Percentiles rank a stretch among this genome's conserved stretches.
These are phyloP conservation scores for Pseudococcus jackbeardsleyi DNA, from an alignment of 2,888 invertebrate species.

Conservation along the genomic window DNA sequence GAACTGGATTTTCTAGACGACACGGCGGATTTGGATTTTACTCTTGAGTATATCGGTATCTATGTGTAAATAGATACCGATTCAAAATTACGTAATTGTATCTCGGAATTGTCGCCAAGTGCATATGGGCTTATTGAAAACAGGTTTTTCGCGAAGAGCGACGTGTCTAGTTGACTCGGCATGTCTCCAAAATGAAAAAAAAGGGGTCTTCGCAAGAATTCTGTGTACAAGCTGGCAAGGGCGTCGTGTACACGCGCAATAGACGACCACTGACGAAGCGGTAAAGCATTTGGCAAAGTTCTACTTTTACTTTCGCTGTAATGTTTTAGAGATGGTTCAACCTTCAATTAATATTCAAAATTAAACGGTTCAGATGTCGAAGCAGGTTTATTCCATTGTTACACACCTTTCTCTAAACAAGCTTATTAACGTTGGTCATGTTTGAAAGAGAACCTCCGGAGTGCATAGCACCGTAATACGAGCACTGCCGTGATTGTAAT, in stretches of 20 bases:
- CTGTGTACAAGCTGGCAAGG: neutral
- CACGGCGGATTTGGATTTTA: neutral
- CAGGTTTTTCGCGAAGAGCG: neutral
- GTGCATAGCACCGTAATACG: conserved; percentile 17
- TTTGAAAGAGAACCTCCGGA: neutral
- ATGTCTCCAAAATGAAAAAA: neutral
- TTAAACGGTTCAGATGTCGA: conserved; percentile 38
- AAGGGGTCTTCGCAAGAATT: neutral
- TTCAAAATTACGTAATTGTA: neutral
- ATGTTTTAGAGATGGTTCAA: conserved; percentile 18
- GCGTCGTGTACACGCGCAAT: neutral
- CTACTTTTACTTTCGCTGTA: conserved; percentile 35
- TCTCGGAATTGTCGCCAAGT: conserved; percentile 17
- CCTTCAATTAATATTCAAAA: conserved; percentile 47
- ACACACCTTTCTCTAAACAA: conserved; percentile 30
- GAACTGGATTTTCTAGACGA: conserved; percentile 39
- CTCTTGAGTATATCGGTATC: neutral
- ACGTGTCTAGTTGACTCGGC: neutral
- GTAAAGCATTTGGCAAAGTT: conserved; percentile 39
- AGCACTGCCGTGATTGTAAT: neutral
- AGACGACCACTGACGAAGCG: neutral
- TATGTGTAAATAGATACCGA: neutral
- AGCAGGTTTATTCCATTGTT: conserved; percentile 37
- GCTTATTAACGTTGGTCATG: conserved; percentile 29
- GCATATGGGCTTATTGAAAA: neutral